Percentiles rank a stretch among this genome's conserved stretches.
Evolutionary conservation across 2,888 invertebrate genomes (phyloP).

Genomic region (Agrochola lychnidis): DNA sequence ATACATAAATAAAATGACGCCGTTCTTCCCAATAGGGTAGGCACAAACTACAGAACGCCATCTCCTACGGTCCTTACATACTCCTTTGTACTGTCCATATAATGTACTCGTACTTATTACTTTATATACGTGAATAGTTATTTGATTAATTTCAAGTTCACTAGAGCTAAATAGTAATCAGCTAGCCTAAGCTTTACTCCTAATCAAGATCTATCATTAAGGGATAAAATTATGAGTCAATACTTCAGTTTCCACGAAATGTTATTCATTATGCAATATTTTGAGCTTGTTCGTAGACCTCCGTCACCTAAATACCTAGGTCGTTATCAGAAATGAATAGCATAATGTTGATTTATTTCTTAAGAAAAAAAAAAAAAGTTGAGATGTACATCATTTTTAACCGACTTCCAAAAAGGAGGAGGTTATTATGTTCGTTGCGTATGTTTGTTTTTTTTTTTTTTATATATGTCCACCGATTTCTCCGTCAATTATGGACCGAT

Average conservation of each 20-base stretch:
- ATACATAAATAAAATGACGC: too few species aligned
- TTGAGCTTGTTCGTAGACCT: background rate
- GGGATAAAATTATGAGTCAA: background rate
- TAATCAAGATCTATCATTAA: background rate
- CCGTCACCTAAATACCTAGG: too few species aligned
- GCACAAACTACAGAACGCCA: too few species aligned
- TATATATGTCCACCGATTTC: too few species aligned
- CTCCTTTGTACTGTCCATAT: too few species aligned
- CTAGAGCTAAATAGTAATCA: slow-evolving; percentile 1
- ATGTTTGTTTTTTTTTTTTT: too few species aligned
- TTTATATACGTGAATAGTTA: too few species aligned
- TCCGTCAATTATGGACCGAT: too few species aligned
- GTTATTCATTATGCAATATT: background rate
- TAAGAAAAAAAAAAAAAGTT: background rate
- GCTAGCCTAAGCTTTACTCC: background rate
- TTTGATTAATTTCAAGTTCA: background rate
- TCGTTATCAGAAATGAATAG: background rate
- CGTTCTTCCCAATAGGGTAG: too few species aligned
- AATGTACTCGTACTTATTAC: background rate
- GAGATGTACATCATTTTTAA: background rate
- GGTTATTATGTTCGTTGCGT: too few species aligned
- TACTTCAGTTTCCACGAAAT: background rate
- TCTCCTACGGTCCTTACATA: too few species aligned
- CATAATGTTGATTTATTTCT: background rate
- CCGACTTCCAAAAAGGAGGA: too few species aligned